These are phyloP conservation scores for Pyxicephalus adspersus DNA, from an alignment of 2,113 vertebrate species.

Conservation along the genomic window DNA sequence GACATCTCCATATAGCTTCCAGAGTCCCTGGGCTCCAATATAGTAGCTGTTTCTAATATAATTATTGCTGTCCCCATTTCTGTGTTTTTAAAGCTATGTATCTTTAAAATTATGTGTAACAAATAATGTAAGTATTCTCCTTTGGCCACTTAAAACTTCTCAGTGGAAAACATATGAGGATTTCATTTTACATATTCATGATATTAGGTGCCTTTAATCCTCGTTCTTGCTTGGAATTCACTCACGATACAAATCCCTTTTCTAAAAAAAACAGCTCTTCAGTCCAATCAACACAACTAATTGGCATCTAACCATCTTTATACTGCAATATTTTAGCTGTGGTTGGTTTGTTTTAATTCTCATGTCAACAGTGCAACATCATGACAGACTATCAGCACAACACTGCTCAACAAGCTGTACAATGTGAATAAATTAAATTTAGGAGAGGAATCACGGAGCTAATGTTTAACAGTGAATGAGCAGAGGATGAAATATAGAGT, in stretches of 20 bases:
- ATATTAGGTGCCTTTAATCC: conserved; percentile 47
- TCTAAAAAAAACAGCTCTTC: conserved; percentile 35
- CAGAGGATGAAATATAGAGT: no score
- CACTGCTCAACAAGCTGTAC: conserved; percentile 6
- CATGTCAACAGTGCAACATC: conserved; percentile 15
- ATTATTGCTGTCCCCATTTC: no score
- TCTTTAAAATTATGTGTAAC: background rate
- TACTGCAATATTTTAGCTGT: conserved; percentile 31
- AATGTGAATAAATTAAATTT: background rate
- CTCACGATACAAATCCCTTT: conserved; percentile 48
- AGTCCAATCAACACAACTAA: conserved; percentile 44
- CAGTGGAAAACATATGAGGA: conserved; percentile 24
- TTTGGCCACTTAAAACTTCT: conserved; percentile 30
- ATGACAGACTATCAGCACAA: background rate
- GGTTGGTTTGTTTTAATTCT: conserved; percentile 7
- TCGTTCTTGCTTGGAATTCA: conserved; percentile 17
- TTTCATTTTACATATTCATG: conserved; percentile 49
- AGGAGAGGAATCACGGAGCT: background rate
- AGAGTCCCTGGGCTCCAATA: no score
- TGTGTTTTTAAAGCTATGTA: no score
- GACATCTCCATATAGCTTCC: no score
- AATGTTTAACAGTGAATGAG: background rate
- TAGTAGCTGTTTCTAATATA: no score
- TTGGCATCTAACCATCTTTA: conserved; percentile 44
- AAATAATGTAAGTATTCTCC: conserved; percentile 11